Base-by-base conservation (phyloP, 2,113 vertebrate genomes). In the Peucedramus taeniatus region DNA sequence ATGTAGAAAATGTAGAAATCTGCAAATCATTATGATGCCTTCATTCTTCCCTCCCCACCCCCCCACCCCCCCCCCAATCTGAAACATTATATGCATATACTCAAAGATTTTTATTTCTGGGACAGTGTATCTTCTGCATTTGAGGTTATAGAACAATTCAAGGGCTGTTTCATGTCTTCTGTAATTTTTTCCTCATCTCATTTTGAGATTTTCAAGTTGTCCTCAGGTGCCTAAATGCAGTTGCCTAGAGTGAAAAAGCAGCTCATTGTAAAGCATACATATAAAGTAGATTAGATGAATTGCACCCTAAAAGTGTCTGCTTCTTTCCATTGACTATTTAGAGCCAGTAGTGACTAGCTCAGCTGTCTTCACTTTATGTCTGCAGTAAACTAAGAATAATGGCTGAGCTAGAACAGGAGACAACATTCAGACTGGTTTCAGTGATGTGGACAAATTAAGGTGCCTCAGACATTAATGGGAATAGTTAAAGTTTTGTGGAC, bases 371-470 rank as follows among this genome's bases (percentile, higher is more conserved):
- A 51, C 80, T 97, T 96, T 96, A 96, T 96, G 96, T 82, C 76
- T 93, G 93, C 90, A 94, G 92, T 95, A 97, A 96, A 95, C 95
- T 90, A 95, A 96, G 93, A 96, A 35, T 87, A 96, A 96, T 87
- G 85, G 63, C 84, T 93, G 70, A 91, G 84, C 84, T 94, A 92
- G 90, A 93, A 71, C 40, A 69, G 80, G 92, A 96, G 88, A 91
- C 93, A 95, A 93, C 93, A 90, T 93, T 95, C 95, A 93, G 87
- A 70, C 90, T 92, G 45, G 83, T 95, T 96, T 95, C 93, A 90
- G 83, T 89, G 93, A 95, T 78, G 86, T 90, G 89, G 92, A 96
- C 90, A 94, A 96, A 95, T 96, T 96, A 95, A 96, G 83, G 93
- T 89, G 92, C 92, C 96, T 95, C 92, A 92, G 88, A 90, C 83